Conservation (phyloP, 2,888 invertebrate species). For the Kuschelorhynchus macadamiae region DNA sequence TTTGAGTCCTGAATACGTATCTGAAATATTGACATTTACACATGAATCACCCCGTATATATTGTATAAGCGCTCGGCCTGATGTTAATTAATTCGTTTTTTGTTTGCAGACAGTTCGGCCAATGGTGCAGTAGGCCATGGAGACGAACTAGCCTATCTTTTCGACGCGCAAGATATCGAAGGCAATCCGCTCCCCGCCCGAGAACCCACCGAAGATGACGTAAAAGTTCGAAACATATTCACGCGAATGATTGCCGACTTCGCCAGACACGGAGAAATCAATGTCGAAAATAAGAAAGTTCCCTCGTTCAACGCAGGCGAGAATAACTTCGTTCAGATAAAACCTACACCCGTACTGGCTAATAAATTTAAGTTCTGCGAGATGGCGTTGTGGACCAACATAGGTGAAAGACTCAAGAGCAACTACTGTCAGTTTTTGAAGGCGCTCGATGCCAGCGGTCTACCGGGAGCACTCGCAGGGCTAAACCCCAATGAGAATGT, state of each 20-base stretch:
- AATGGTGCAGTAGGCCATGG: conserved; percentile 73
- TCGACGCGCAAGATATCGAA: conserved; percentile 75
- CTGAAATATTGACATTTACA: too few species aligned
- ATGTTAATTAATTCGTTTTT: too few species aligned
- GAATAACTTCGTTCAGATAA: conserved; percentile 73
- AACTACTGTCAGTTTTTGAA: conserved; percentile 69
- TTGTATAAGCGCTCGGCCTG: too few species aligned
- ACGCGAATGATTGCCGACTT: conserved; percentile 79
- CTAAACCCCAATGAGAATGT: too few species aligned
- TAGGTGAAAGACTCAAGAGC: conserved; percentile 73
- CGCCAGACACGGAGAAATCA: conserved; percentile 71
- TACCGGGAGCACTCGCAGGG: too few species aligned
- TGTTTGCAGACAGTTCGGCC: conserved; percentile 32
- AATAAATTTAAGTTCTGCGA: conserved; percentile 75
- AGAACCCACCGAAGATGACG: conserved; percentile 71
- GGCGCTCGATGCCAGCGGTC: conserved; percentile 8
- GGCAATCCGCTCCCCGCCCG: conserved; percentile 71
- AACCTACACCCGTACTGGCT: conserved; percentile 67
- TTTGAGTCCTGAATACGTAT: too few species aligned
- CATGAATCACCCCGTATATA: too few species aligned
- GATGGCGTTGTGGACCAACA: conserved; percentile 79
- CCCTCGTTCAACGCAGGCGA: conserved; percentile 66
- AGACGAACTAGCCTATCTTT: conserved; percentile 81
- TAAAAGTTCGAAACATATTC: conserved; percentile 76
- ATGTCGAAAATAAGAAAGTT: conserved; percentile 64